Evolutionary conservation across 1,140 invertebrate species (phyloP), one percentile per base, ranked within the genome.

Genomic region (Drosophila quadrilineata): DNA sequence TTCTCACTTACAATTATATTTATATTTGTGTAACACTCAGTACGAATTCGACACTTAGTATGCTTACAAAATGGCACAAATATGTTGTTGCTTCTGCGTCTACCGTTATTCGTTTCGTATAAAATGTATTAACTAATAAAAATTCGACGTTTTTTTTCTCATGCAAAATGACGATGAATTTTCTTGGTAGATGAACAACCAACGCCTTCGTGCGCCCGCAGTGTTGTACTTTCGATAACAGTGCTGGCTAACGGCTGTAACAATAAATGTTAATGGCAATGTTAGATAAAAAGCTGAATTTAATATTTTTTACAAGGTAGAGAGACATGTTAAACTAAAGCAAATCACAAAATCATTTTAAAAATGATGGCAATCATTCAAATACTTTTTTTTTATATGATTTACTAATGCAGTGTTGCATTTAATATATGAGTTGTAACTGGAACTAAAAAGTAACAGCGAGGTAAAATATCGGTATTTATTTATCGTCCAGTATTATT

Each of bases 41-140:
- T 57, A 65, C 73, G 74, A 85, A 84, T 58, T 70, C 53, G 56
- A 71, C 71, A 79, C 74, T 77, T 69, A 68, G 67, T 62, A 79
- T 85, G 71, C 58, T 74, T 75, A 79, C 70, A 85, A 86, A 86
- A 85, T 85, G 80, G 79, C 79, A 85, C 79, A 86, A 79, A 79
- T 65, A 64, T 71, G 62, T 72, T 71, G 57, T 65, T 86, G 79
- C 66, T 79, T 86, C 67, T 74, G 59, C 74, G 56, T 59, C 74
- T 71, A 85, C 41, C 63, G 71, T 65, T 84, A 60, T 58, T 76
- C 60, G 48, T 68, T 74, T 77, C 74, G 74, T 82, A 66, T 68
- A 68, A 84, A 75, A 75, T 41, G 58, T 84, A 84, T 59, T 77
- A n/a, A 72, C 57, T 68, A 85, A 77, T 75, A 84, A 84, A 84